These are phyloP conservation scores for Ridgeia piscesae DNA, from an alignment of 1,140 invertebrate genomes.

Conservation along the genomic window DNA sequence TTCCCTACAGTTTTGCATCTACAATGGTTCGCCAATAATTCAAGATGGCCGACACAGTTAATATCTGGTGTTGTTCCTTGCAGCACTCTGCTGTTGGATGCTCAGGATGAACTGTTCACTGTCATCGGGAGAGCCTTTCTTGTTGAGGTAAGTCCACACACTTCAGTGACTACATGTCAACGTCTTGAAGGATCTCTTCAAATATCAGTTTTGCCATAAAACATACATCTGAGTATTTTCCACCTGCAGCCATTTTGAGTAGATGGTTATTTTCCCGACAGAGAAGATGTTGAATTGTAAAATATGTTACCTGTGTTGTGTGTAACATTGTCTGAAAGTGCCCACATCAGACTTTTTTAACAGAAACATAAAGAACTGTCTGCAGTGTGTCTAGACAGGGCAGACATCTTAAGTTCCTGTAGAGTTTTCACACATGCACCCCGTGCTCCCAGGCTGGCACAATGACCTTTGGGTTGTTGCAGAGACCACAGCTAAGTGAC, in stretches of 20 bases:
- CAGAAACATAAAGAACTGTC: too few species aligned
- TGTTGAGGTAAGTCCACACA: constrained; percentile 48
- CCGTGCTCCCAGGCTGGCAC: too few species aligned
- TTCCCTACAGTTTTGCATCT: neutral
- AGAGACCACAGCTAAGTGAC: too few species aligned
- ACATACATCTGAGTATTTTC: neutral
- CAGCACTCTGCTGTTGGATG: constrained; percentile 75
- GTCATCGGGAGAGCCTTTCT: constrained; percentile 73
- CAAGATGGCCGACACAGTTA: neutral
- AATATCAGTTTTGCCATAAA: neutral
- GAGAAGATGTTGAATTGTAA: neutral
- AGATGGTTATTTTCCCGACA: neutral
- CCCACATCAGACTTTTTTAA: neutral
- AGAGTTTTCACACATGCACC: too few species aligned
- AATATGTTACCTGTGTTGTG: neutral
- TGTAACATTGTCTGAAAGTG: neutral
- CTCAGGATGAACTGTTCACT: constrained; percentile 75
- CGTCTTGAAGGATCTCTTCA: neutral
- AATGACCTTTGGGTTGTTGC: too few species aligned
- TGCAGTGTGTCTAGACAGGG: too few species aligned
- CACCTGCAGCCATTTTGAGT: neutral
- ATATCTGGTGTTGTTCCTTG: neutral
- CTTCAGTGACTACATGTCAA: neutral
- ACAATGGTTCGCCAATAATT: neutral
- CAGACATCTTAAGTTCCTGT: too few species aligned